These are phyloP conservation scores for Mimas tiliae DNA, from an alignment of 2,888 invertebrate species.

Conservation along the genomic window DNA sequence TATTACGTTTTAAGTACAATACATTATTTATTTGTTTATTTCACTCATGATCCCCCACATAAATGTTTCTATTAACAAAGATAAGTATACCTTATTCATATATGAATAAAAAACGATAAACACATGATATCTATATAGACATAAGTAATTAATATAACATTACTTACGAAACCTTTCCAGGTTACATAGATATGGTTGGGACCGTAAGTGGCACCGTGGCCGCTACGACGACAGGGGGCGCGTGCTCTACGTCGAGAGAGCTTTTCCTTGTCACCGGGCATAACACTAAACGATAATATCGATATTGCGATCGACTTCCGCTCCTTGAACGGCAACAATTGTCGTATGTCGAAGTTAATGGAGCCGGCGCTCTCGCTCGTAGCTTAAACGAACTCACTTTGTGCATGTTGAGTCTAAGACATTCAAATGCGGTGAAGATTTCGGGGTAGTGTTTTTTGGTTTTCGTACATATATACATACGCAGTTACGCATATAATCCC, in stretches of 20 bases:
- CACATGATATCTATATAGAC: too few species aligned
- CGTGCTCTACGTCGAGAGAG: slow-evolving; percentile 61
- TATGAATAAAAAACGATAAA: too few species aligned
- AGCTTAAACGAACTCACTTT: slow-evolving; percentile 43
- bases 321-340: slow-evolving; percentile 77
- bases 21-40: too few species aligned
- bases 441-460: background rate
- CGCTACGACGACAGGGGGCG: slow-evolving; percentile 61
- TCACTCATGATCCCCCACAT: too few species aligned
- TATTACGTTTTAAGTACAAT: too few species aligned
- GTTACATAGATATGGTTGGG: slow-evolving; percentile 26
- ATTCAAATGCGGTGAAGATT: slow-evolving; percentile 3
- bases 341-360: slow-evolving; percentile 74
- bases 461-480: too few species aligned
- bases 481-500: too few species aligned
- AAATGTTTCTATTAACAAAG: too few species aligned
- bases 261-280: slow-evolving; percentile 81
- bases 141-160: background rate
- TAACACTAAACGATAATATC: slow-evolving; percentile 82
- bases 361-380: slow-evolving; percentile 47
- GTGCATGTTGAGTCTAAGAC: slow-evolving; percentile 52
- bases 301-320: slow-evolving; percentile 73
- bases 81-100: too few species aligned
- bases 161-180: background rate
- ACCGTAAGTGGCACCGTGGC: slow-evolving; percentile 38